A percentile compares a stretch with the other conserved stretches of the same genome.
Conservation (phyloP, 2,888 invertebrate genomes). For the Tethea ocularis region DNA sequence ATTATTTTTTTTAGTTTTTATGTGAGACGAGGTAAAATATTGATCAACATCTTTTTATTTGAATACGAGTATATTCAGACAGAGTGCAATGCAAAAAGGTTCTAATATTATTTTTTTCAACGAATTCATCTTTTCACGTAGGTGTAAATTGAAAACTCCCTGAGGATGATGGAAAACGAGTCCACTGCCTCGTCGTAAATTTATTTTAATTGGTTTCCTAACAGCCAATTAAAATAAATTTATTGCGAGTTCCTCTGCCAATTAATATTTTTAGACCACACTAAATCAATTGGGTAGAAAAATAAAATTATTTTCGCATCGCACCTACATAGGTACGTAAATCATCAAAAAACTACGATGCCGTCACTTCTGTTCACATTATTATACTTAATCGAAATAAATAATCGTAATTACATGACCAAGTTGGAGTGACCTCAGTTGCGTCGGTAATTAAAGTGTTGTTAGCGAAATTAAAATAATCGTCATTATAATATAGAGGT, state of each 20-base stretch:
- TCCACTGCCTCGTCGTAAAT: conserved; percentile 8
- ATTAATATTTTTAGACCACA: conserved; percentile 10
- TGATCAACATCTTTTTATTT: too few species aligned
- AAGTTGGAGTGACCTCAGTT: conserved; percentile 50
- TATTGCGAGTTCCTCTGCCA: conserved; percentile 7
- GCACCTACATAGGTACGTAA: too few species aligned
- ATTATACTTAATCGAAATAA: conserved; percentile 4
- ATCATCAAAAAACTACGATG: conserved; percentile 9
- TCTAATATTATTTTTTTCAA: not conserved
- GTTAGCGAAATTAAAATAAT: conserved; percentile 82
- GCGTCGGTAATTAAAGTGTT: conserved; percentile 77
- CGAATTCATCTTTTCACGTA: not conserved
- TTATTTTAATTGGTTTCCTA: conserved; percentile 9
- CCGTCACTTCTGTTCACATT: conserved; percentile 10
- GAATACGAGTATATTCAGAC: not conserved
- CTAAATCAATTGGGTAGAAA: not conserved
- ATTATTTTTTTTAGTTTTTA: not conserved
- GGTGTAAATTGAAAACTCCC: conserved; percentile 1
- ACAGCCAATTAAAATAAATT: conserved; percentile 11
- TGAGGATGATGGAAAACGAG: conserved; percentile 5
- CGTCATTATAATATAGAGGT: conserved; percentile 55
- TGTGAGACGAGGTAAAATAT: too few species aligned
- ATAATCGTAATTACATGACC: conserved; percentile 37
- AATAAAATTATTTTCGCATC: conserved; percentile 4
- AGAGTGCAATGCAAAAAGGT: not conserved